phyloP scores from a whole-genome alignment of 2,888 invertebrate genomes.

The Clostera curtula region DNA sequence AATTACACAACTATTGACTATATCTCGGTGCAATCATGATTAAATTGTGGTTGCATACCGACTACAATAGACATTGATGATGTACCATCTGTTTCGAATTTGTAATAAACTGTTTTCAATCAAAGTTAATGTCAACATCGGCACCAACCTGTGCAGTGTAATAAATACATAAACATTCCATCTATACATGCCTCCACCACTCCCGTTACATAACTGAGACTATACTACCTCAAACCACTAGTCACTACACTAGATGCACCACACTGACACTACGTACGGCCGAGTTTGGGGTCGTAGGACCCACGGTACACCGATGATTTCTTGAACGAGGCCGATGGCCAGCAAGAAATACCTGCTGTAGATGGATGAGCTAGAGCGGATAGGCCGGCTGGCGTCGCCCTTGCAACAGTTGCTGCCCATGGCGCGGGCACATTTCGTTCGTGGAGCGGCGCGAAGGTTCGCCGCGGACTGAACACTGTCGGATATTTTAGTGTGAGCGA shows the following conservation, averaged over 20 bases:
- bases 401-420: conserved; percentile 78
- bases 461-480: conserved; percentile 51
- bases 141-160: not conserved
- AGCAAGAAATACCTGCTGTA: conserved; percentile 70
- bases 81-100: too few species aligned
- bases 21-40: too few species aligned
- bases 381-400: conserved; percentile 64
- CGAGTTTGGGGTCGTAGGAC: conserved; percentile 39
- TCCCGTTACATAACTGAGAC: conserved; percentile 20
- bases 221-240: conserved; percentile 22
- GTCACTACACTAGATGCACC: conserved; percentile 30
- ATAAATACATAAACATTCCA: not conserved
- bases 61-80: too few species aligned
- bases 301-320: conserved; percentile 49
- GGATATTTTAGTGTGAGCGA: conserved; percentile 55
- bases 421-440: conserved; percentile 54
- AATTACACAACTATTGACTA: not conserved
- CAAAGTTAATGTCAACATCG: not conserved
- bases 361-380: conserved; percentile 62
- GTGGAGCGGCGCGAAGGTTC: conserved; percentile 48
- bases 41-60: too few species aligned
- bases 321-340: conserved; percentile 47
- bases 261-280: conserved; percentile 46
- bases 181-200: conserved; percentile 16
- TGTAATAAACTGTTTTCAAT: too few species aligned